Base-by-base conservation (phyloP, 2,888 invertebrate species). In the Trisateles emortualis region DNA sequence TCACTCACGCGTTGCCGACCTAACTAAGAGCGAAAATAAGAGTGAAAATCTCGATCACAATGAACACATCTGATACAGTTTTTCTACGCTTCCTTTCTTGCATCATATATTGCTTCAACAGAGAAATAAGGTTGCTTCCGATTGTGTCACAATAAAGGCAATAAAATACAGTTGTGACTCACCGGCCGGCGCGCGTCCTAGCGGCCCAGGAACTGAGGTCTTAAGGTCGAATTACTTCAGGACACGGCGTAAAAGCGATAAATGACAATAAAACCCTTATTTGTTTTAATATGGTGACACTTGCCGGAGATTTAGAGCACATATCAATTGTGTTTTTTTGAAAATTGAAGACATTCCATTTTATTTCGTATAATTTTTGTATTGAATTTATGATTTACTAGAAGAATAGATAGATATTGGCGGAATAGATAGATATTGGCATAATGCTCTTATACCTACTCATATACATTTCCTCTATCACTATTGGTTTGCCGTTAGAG, bases 111-210 rank as follows among this genome's bases (percentile, higher is more conserved):
- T 41, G 16, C 32, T 35, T 35, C 17, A 35, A 41, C 11, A 33
- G 24, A n/a, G n/a, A n/a, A n/a, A n/a, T 16, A 10, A 26, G 24
- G 49, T 44, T 59, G 45, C 32, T 38, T 44, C 14, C 11, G 43
- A 56, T 59, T 52, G 42, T 55, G 64, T 24, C 50, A 64, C 5
- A 14, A 4, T 2, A 46, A 45, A 45, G 33, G 44, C 9, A 48
- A 52, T 60, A 64, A 64, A 60, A 43, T 54, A 19, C 19, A 35
- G 11, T 22, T 39, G 10, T 64, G 69, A 64, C 36, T 52, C 65
- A 68, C 11, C 5, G 32, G 26, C 32, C 40, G 39, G n/a, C n/a
- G n/a, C n/a, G n/a, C n/a, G n/a, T n/a, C n/a, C n/a, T n/a, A n/a
- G n/a, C n/a, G n/a, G n/a, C n/a, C n/a, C n/a, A 49, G 53, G 43